These are phyloP conservation scores for Sebastiscus tertius DNA, from an alignment of 2,797 vertebrate genomes.

Conservation along the genomic window DNA sequence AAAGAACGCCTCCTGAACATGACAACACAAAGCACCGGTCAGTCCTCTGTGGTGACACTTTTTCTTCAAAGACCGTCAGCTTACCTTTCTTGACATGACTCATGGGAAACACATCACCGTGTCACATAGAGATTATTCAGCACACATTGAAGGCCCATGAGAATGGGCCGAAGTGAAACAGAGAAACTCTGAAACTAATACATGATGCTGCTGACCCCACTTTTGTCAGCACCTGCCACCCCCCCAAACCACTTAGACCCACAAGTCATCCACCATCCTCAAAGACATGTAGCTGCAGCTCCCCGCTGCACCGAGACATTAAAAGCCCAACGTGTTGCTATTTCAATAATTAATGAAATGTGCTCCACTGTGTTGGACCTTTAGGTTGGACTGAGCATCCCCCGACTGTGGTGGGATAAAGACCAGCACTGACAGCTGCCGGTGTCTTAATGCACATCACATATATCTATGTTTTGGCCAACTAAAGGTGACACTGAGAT, in stretches of 20 bases:
- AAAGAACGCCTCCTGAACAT: slow-evolving; percentile 96
- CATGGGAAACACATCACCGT: slow-evolving; percentile 15
- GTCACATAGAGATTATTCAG: slow-evolving; percentile 20
- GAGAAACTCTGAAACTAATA: slow-evolving; percentile 27
- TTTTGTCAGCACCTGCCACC: slow-evolving; percentile 28
- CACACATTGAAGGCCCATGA: slow-evolving; percentile 12
- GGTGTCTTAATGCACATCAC: slow-evolving; percentile 71
- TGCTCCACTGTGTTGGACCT: slow-evolving; percentile 62
- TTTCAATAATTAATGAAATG: slow-evolving; percentile 82
- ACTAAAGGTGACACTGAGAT: slow-evolving; percentile 69
- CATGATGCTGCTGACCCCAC: slow-evolving; percentile 27
- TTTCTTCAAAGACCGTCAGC: slow-evolving; percentile 10
- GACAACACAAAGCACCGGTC: slow-evolving; percentile 46
- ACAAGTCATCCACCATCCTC: slow-evolving; percentile 58
- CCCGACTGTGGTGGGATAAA: slow-evolving; percentile 45
- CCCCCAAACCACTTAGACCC: slow-evolving; percentile 42
- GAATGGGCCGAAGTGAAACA: slow-evolving; percentile 32
- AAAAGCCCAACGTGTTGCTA: slow-evolving; percentile 72
- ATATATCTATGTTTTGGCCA: slow-evolving; percentile 61
- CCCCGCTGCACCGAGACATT: slow-evolving; percentile 68
- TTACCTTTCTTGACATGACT: slow-evolving; percentile 18
- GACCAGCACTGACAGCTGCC: slow-evolving; percentile 69
- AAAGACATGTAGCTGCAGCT: slow-evolving; percentile 54
- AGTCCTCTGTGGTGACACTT: slow-evolving; percentile 23
- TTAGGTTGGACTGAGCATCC: slow-evolving; percentile 55